Evolutionary conservation across 2,113 vertebrate genomes (phyloP).

Genomic region (Phrynosoma platyrhinos): DNA sequence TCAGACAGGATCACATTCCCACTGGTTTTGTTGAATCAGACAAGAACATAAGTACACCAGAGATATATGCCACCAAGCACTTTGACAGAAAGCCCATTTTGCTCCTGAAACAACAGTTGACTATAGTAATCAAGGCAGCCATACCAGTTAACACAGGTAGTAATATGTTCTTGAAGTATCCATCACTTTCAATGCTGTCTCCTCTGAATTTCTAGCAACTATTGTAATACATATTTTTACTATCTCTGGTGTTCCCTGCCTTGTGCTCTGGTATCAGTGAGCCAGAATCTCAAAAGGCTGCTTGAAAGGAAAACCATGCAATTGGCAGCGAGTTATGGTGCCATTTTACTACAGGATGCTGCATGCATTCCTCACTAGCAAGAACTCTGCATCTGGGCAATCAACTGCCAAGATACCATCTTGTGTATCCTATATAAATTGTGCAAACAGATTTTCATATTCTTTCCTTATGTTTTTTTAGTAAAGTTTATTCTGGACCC

Average conservation of each 20-base stretch:
- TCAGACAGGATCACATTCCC: not conserved
- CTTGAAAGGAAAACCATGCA: too few relatives aligned
- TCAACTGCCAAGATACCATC: not conserved
- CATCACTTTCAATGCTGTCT: not conserved
- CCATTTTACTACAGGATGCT: not conserved
- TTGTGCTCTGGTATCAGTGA: not conserved
- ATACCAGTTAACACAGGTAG: not conserved
- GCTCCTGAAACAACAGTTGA: slow-evolving; percentile 49
- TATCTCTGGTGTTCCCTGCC: not conserved
- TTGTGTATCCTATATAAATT: not conserved
- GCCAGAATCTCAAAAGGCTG: not conserved
- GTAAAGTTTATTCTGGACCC: not conserved
- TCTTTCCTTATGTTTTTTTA: not conserved
- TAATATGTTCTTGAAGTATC: not conserved
- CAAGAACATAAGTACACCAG: not conserved
- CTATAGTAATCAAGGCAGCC: slow-evolving; percentile 34
- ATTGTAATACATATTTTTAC: not conserved
- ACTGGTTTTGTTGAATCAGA: not conserved
- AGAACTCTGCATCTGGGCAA: not conserved
- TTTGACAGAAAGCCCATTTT: slow-evolving; percentile 36
- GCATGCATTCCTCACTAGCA: not conserved
- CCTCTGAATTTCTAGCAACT: not conserved
- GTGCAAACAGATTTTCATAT: too few relatives aligned
- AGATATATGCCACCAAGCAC: slow-evolving; percentile 34
- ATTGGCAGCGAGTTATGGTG: too few relatives aligned